Evolutionary conservation across 2,113 vertebrate species (phyloP), one percentile per base, ranked within the genome.

Genomic region (Phrynosoma platyrhinos): DNA sequence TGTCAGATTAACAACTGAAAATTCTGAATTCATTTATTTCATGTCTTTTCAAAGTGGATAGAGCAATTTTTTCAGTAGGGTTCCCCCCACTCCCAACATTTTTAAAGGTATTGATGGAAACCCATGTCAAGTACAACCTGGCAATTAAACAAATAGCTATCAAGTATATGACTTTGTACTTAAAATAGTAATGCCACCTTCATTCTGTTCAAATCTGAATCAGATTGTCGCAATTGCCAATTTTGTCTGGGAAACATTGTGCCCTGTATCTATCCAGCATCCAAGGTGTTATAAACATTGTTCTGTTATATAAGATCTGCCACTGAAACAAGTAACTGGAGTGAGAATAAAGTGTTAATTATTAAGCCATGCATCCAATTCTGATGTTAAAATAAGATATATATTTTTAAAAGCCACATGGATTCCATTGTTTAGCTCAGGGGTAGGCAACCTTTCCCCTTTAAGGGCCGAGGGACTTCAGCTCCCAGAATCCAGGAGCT

Each of bases 211-310:
- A 86, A 71, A 66, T 64, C 5, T 68, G 23, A 86, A 55, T 8
- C 36, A 32, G n/a, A 79, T n/a, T 52, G 30, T 71, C 53, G 32
- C 69, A 69, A 79, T 79, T 69, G 53, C 18, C 12, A 14, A 52
- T 81, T 86, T 77, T 40, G 47, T 0, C 0, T 53, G 88, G 42
- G 42, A 91, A 91, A 90, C 78, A 77, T 90, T 88, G 81, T 80
- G 79, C 87, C 81, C n/a, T 16, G 1, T 42, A 10, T 13, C 71
- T 88, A 79, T 42, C 81, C 74, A 86, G 58, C 64, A 86, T 4
- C 85, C 90, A 52, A 86, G 7, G 32, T 95, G 55, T 85, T 83
- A 47, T 69, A 55, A 79, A 85, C 80, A 75, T 66, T 89, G 87
- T 85, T 88, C 83, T 81, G 25, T 53, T 55, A 69, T 27, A 71